A percentile compares a stretch with the other conserved stretches of the same genome.
Evolutionary conservation across 2,113 vertebrate genomes (phyloP).

Genomic region (Fregata magnificens): DNA sequence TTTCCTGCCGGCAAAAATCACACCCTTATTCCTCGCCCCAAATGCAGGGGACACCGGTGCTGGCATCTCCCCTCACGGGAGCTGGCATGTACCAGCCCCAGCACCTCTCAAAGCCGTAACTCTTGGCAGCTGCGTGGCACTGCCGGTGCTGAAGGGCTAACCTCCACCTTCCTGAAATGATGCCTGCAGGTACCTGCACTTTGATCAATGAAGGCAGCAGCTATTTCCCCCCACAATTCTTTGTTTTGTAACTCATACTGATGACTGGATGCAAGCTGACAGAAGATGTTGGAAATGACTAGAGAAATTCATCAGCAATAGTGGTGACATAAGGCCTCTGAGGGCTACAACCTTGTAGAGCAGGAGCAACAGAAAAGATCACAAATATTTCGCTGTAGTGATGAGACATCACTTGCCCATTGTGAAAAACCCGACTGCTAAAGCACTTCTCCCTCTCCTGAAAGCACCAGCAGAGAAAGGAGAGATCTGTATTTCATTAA

Average conservation of each 20-base stretch:
- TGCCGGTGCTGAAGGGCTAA: neutral
- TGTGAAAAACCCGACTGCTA: neutral
- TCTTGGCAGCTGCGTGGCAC: fast-evolving
- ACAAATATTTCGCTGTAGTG: neutral
- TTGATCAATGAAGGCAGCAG: neutral
- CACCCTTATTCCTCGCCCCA: fast-evolving
- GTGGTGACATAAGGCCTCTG: neutral
- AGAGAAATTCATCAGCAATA: neutral
- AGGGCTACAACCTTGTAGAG: neutral
- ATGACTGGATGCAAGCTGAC: neutral
- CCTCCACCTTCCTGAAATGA: neutral
- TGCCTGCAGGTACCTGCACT: fast-evolving
- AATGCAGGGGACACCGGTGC: fast-evolving
- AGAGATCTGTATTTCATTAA: neutral
- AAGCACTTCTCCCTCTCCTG: neutral
- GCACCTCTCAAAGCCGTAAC: neutral
- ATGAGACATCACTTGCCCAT: neutral
- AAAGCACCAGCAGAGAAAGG: neutral
- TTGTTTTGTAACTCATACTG: neutral
- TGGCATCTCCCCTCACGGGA: neutral
- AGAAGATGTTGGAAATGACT: neutral
- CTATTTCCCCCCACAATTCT: neutral
- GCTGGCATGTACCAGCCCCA: neutral
- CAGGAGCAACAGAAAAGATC: neutral
- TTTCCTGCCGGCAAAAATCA: neutral